Conservation (phyloP, 2,797 vertebrate species). For the Microctenopoma lineatum region DNA sequence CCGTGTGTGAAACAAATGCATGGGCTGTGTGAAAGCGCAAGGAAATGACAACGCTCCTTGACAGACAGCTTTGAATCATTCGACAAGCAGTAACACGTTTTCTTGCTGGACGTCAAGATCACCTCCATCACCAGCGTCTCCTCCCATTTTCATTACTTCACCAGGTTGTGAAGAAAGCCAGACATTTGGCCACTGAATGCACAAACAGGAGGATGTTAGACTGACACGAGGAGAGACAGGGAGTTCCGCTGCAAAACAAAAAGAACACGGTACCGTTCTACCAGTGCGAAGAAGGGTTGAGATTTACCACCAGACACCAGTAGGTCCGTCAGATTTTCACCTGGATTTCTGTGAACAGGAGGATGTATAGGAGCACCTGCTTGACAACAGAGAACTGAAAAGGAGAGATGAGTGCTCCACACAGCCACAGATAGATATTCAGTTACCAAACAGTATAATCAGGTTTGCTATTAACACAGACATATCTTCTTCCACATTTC, state of each 20-base stretch:
- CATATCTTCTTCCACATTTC: neutral
- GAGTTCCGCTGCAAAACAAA: conserved; percentile 30
- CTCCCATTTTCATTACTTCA: conserved; percentile 20
- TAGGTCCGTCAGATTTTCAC: conserved; percentile 7
- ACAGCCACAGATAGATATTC: conserved; percentile 28
- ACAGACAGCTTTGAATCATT: conserved; percentile 36
- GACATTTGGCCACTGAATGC: conserved; percentile 22
- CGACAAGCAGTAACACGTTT: conserved; percentile 33
- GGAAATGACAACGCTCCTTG: conserved; percentile 11
- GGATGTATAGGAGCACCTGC: neutral
- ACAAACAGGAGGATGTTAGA: conserved; percentile 18
- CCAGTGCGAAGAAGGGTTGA: conserved; percentile 1
- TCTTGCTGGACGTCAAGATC: conserved; percentile 45
- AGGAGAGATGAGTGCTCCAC: conserved; percentile 21
- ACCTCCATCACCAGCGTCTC: conserved; percentile 34
- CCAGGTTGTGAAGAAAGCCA: conserved; percentile 15
- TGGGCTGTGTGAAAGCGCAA: conserved; percentile 2
- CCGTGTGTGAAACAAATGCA: conserved; percentile 4
- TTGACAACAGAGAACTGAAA: neutral
- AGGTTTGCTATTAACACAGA: neutral
- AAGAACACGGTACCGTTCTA: neutral
- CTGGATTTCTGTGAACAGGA: conserved; percentile 24
- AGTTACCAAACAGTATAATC: neutral
- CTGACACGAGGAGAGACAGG: conserved; percentile 34
- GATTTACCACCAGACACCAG: neutral